Evolutionary conservation across 2,797 vertebrate species (phyloP), one percentile per base, ranked within the genome.

Genomic region (Anguilla anguilla): DNA sequence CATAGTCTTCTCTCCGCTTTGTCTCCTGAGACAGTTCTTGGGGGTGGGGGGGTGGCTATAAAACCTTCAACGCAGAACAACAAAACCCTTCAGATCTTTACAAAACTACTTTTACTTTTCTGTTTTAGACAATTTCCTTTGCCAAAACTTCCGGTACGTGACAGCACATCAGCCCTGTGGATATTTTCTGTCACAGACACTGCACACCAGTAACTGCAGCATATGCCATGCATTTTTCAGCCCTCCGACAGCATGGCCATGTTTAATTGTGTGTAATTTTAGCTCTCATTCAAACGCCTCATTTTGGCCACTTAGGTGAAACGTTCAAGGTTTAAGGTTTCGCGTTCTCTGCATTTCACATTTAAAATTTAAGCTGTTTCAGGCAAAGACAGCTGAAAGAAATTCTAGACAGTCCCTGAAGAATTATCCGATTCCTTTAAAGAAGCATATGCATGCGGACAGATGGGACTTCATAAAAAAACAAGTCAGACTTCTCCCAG

Each of bases 381-480:
- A 64, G 53, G 11, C 19, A 74, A 39, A n/a, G 22, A 39, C 64
- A 55, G 82, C 85, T 53, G n/a, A 51, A 35, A 67, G 49, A 82
- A 6, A 83, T 86, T 88, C 82, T 59, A 86, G 86, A 77, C 81
- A 64, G 72, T 82, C 69, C 88, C 85, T 35, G 19, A 28, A 81
- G 85, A 84, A 85, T 72, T 39, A 67, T 28, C 74, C 13, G 22
- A 82, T 64, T 83, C 83, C 82, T 35, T 67, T 59, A 61, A 35
- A 17, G 49, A 19, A 64, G 22, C 53, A 43, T 69, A 31, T 77
- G 87, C 28, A 39, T 84, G 35, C 77, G 87, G 83, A 88, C 87
- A 88, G 87, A 85, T 88, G 69, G 83, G 84, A 64, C 67, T 85
- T 59, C 39, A 25, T 15, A 81, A n/a, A 35, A 85, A 49, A 57